phyloP scores from a whole-genome alignment of 2,888 invertebrate genomes.

The Campoletis raptor region DNA sequence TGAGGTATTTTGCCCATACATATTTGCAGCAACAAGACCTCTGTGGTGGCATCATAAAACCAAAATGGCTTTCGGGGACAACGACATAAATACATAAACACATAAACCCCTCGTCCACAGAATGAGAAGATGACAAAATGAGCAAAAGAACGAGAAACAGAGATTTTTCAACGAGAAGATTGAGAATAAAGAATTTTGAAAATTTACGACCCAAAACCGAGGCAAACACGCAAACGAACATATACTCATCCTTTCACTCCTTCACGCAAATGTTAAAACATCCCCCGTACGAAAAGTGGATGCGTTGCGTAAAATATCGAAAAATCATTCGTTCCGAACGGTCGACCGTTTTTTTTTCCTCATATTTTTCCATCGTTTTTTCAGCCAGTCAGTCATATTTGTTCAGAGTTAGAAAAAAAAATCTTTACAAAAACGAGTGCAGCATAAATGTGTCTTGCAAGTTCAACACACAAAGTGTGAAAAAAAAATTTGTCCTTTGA shows the following conservation, averaged over 20 bases:
- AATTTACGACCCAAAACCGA: conserved; percentile 57
- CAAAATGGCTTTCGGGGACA: conserved; percentile 36
- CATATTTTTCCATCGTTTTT: background rate
- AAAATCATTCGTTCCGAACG: conserved; percentile 40
- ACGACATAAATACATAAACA: conserved; percentile 61
- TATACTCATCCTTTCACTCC: conserved; percentile 2
- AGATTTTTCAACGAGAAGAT: background rate
- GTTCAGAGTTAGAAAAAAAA: background rate
- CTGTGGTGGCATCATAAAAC: conserved; percentile 56
- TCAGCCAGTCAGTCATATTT: background rate
- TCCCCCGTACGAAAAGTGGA: background rate
- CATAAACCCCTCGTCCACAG: conserved; percentile 51
- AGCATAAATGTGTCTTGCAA: background rate
- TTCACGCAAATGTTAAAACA: background rate
- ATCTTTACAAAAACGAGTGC: background rate
- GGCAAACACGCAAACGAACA: conserved; percentile 17
- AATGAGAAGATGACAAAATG: background rate
- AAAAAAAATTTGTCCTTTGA: background rate
- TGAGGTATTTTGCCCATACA: conserved; percentile 23
- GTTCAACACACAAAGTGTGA: background rate
- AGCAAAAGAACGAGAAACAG: conserved; percentile 10
- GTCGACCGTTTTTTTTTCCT: background rate
- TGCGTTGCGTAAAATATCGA: conserved; percentile 42
- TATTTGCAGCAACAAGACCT: conserved; percentile 32
- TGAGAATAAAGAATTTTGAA: conserved; percentile 19